Conservation (phyloP, 2,888 invertebrate genomes). For the Epsilonema sp. region DNA sequence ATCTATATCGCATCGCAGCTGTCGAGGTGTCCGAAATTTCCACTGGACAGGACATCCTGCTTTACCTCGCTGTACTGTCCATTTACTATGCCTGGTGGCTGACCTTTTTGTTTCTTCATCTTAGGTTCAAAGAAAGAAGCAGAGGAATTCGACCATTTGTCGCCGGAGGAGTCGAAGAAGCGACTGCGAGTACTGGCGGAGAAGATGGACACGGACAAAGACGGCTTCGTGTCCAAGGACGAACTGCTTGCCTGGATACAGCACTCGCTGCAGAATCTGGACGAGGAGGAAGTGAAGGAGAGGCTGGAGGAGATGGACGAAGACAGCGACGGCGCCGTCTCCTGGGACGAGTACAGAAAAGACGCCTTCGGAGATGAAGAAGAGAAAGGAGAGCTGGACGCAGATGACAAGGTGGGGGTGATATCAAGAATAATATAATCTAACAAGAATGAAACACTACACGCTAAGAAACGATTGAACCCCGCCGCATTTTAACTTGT, state of each 20-base stretch:
- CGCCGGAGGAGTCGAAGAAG: conserved; percentile 61
- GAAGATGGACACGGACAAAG: conserved; percentile 69
- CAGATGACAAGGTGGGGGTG: conserved; percentile 17
- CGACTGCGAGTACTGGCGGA: conserved; percentile 51
- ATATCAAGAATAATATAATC: too few relatives aligned
- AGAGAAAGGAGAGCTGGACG: conserved; percentile 27
- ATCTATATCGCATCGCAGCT: too few relatives aligned
- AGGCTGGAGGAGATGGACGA: conserved; percentile 44
- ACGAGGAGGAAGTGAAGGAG: conserved; percentile 26
- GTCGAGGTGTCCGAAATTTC: too few relatives aligned
- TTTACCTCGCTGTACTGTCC: too few relatives aligned
- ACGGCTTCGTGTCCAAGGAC: conserved; percentile 51
- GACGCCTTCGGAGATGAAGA: conserved; percentile 60
- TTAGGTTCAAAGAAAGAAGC: conserved; percentile 73
- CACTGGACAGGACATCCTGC: too few relatives aligned
- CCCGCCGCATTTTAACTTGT: too few relatives aligned
- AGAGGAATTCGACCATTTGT: conserved; percentile 67
- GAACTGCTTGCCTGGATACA: conserved; percentile 82
- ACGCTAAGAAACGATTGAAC: too few relatives aligned
- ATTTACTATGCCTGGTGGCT: too few relatives aligned
- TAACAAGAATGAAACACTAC: too few relatives aligned
- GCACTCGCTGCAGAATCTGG: conserved; percentile 54
- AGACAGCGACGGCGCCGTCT: conserved; percentile 55
- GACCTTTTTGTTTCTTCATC: too few relatives aligned
- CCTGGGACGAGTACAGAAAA: conserved; percentile 72